Percentiles rank a stretch among this genome's conserved stretches.
These are phyloP conservation scores for Ophioninae sp. DNA, from an alignment of 2,888 invertebrate genomes.

Conservation along the genomic window DNA sequence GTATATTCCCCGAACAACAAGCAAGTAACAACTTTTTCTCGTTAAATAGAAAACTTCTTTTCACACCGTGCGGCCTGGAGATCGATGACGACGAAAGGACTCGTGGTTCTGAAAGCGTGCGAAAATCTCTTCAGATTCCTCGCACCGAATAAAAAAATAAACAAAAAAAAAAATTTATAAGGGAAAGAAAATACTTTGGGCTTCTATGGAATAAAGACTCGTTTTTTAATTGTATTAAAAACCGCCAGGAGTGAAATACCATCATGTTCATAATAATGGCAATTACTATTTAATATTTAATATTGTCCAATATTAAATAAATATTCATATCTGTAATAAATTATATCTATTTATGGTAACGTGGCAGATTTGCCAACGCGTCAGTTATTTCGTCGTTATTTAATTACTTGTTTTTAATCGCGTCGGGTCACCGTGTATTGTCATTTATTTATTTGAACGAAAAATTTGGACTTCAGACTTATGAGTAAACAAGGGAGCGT, in stretches of 20 bases:
- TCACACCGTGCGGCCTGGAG: background rate
- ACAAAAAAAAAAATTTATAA: background rate
- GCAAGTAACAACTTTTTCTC: constrained; percentile 28
- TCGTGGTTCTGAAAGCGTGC: no score
- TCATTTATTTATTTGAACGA: no score
- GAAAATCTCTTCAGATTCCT: background rate
- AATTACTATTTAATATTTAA: no score
- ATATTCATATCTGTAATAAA: no score
- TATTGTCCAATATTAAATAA: no score
- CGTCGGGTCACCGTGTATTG: no score
- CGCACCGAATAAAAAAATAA: background rate
- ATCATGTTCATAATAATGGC: background rate
- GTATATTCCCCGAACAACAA: constrained; percentile 1
- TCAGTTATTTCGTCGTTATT: no score
- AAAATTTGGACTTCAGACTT: no score
- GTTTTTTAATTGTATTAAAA: background rate
- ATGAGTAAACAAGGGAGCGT: no score
- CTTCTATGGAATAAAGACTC: background rate
- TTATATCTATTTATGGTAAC: no score
- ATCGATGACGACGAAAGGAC: constrained; percentile 10
- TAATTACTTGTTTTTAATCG: no score
- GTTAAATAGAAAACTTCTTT: constrained; percentile 34
- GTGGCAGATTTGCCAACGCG: no score
- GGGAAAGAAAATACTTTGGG: background rate
- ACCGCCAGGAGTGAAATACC: background rate